phyloP scores from a whole-genome alignment of 2,888 invertebrate species.

The Timandra comae region DNA sequence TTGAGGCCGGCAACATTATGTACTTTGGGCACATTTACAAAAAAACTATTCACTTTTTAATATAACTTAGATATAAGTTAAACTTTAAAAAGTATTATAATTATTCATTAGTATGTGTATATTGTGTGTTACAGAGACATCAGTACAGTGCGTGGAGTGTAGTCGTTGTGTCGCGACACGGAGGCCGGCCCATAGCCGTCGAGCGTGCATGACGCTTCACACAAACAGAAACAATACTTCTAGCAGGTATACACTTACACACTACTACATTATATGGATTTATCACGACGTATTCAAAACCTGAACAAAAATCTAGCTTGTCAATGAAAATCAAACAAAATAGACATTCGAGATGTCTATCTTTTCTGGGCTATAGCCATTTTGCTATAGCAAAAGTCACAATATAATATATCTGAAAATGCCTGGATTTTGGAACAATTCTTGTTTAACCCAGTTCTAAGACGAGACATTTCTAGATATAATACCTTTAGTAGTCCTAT shows the following conservation, averaged over 20 bases:
- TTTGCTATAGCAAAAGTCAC: too few species aligned
- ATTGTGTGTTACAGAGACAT: slow-evolving; percentile 85
- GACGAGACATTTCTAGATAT: too few species aligned
- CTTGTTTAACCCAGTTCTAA: too few species aligned
- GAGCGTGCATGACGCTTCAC: slow-evolving; percentile 94
- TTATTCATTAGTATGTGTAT: slow-evolving; percentile 12
- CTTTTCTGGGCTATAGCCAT: too few species aligned
- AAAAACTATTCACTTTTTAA: too few species aligned
- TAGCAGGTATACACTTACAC: slow-evolving; percentile 88
- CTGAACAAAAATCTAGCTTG: neutral
- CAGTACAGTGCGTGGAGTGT: slow-evolving; percentile 92
- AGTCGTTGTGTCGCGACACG: slow-evolving; percentile 65
- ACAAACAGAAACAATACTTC: slow-evolving; percentile 81
- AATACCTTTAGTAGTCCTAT: too few species aligned
- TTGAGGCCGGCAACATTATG: too few species aligned
- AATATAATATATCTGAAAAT: too few species aligned
- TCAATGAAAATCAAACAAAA: neutral
- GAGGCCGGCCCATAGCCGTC: slow-evolving; percentile 73
- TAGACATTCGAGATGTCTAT: neutral
- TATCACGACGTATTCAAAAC: neutral
- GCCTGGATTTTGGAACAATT: too few species aligned
- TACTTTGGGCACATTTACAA: too few species aligned
- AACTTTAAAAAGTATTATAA: too few species aligned
- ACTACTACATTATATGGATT: neutral
- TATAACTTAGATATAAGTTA: too few species aligned